Evolutionary conservation across 2,113 vertebrate species (phyloP).

Genomic region (Hemiscyllium ocellatum): DNA sequence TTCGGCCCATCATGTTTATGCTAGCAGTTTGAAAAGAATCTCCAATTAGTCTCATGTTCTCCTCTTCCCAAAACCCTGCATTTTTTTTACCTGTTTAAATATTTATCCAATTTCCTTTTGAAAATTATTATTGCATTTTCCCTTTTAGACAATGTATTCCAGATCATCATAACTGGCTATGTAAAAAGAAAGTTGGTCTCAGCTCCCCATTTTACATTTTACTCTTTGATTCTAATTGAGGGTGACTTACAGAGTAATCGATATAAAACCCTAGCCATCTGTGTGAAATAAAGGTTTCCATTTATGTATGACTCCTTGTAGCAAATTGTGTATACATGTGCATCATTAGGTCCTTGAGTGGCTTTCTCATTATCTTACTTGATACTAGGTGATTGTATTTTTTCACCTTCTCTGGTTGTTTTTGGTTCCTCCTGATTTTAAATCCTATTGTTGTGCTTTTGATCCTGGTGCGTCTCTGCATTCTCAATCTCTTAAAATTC

Average conservation of each 20-base stretch:
- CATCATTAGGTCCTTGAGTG: background rate
- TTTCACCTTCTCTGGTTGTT: background rate
- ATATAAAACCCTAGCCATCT: background rate
- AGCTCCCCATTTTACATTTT: background rate
- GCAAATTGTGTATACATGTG: background rate
- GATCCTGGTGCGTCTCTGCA: background rate
- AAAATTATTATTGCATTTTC: background rate
- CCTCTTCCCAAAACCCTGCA: background rate
- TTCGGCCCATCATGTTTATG: background rate
- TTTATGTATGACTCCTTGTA: background rate
- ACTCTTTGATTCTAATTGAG: background rate
- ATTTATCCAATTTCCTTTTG: background rate
- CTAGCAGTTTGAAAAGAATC: background rate
- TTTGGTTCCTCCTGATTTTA: background rate
- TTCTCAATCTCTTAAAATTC: background rate
- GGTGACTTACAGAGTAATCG: background rate
- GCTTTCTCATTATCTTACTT: background rate
- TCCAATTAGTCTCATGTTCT: too few relatives aligned
- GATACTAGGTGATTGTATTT: background rate
- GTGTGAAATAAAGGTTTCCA: background rate
- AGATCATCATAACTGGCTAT: background rate
- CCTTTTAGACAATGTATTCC: background rate
- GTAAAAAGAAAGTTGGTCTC: background rate
- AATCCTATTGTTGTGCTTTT: background rate
- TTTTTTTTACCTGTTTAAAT: background rate